phyloP scores from a whole-genome alignment of 1,140 invertebrate species.

The Neodiprion pinetum region DNA sequence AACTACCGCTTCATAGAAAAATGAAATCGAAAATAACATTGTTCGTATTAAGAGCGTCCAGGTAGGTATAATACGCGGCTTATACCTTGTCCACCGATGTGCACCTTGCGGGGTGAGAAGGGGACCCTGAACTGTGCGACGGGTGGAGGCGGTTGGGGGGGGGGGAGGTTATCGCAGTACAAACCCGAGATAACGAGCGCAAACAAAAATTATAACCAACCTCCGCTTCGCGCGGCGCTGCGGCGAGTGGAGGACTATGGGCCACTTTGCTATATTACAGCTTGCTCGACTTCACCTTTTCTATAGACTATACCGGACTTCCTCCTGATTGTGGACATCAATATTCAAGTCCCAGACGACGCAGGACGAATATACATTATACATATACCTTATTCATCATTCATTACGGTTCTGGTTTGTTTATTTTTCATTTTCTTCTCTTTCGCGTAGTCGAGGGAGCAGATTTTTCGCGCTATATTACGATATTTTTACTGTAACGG shows the following conservation, averaged over 20 bases:
- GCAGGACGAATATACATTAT: background rate
- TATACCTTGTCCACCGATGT: too few relatives aligned
- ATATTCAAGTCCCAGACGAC: constrained; percentile 41
- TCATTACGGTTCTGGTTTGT: constrained; percentile 24
- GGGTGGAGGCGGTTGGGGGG: background rate
- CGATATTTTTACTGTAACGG: too few relatives aligned
- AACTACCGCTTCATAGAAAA: too few relatives aligned
- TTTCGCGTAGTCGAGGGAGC: background rate
- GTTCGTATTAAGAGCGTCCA: too few relatives aligned
- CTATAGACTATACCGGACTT: constrained; percentile 45
- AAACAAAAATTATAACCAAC: constrained; percentile 47
- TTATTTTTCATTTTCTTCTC: background rate
- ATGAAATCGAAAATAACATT: too few relatives aligned
- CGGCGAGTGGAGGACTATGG: too few relatives aligned
- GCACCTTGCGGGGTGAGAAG: background rate
- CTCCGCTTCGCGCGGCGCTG: background rate
- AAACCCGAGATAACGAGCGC: constrained; percentile 60
- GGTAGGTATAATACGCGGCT: too few relatives aligned
- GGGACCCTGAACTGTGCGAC: background rate
- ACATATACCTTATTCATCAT: constrained; percentile 1
- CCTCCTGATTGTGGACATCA: constrained; percentile 54
- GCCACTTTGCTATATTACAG: too few relatives aligned
- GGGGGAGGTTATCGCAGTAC: constrained; percentile 54
- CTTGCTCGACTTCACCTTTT: background rate
- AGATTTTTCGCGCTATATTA: too few relatives aligned